These are phyloP conservation scores for Elgonia sp. DNA, from an alignment of 2,888 invertebrate species.

Conservation along the genomic window DNA sequence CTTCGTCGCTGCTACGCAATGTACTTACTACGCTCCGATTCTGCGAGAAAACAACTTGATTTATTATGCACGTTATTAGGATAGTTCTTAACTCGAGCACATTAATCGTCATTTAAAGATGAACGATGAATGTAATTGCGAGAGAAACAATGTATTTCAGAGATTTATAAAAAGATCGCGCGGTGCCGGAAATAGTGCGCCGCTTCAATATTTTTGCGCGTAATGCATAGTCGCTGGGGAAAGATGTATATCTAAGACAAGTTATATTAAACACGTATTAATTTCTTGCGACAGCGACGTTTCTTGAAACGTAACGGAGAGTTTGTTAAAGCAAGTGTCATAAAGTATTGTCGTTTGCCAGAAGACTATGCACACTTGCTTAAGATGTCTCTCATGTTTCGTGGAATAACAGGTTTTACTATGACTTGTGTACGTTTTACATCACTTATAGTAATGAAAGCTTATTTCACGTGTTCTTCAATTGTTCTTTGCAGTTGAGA, in stretches of 20 bases:
- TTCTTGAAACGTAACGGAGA: conserved; percentile 58
- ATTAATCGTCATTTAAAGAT: conserved; percentile 74
- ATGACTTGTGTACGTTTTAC: conserved; percentile 32
- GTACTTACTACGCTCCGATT: conserved; percentile 66
- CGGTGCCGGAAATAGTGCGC: conserved; percentile 1
- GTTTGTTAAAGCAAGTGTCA: conserved; percentile 65
- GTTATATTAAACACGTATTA: conserved; percentile 66
- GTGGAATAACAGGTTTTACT: conserved; percentile 47
- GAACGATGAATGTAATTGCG: conserved; percentile 60
- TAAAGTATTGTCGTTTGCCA: conserved; percentile 62
- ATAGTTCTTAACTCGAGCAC: conserved; percentile 67
- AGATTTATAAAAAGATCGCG: conserved; percentile 39
- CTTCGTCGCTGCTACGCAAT: conserved; percentile 69
- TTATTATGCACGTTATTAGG: conserved; percentile 75
- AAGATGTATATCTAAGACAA: conserved; percentile 30
- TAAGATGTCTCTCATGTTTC: conserved; percentile 62
- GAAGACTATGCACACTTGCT: conserved; percentile 54
- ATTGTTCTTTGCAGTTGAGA: conserved; percentile 19
- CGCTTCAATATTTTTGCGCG: conserved; percentile 21
- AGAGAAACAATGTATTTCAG: conserved; percentile 29
- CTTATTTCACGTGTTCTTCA: conserved; percentile 28
- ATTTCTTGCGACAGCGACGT: conserved; percentile 47
- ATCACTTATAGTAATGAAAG: conserved; percentile 26
- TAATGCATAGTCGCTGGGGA: not conserved
- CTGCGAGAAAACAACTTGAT: conserved; percentile 75